These are phyloP conservation scores for Cephonodes hylas DNA, from an alignment of 2,888 invertebrate species.

Conservation along the genomic window DNA sequence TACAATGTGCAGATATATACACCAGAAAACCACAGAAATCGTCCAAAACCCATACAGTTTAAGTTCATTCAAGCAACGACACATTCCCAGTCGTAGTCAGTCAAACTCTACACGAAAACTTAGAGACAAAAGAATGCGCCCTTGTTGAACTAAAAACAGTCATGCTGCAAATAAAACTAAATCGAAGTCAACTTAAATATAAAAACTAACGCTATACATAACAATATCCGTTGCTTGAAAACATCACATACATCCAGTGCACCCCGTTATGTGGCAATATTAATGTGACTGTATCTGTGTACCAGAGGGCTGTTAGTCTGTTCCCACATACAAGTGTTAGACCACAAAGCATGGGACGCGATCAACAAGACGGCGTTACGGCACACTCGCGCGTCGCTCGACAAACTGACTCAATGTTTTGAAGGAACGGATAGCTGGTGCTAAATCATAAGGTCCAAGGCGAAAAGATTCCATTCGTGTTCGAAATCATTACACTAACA, in stretches of 20 bases:
- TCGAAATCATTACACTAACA: background rate
- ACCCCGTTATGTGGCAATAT: background rate
- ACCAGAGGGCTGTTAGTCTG: background rate
- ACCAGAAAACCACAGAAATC: conserved; percentile 9
- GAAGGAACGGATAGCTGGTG: background rate
- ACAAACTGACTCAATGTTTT: background rate
- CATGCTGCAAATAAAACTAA: conserved; percentile 10
- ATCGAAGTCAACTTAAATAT: background rate
- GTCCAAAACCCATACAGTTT: conserved; percentile 7
- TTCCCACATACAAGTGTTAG: background rate
- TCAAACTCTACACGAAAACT: background rate
- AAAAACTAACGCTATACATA: background rate
- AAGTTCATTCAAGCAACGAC: conserved; percentile 7
- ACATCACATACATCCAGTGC: background rate
- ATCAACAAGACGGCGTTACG: background rate
- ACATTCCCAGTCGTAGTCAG: conserved; percentile 9
- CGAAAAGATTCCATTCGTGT: background rate
- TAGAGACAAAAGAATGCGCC: conserved; percentile 5
- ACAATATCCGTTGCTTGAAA: conserved; percentile 4
- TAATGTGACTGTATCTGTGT: background rate
- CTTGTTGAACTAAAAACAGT: conserved; percentile 1
- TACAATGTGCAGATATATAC: conserved; percentile 9
- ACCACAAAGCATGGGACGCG: background rate
- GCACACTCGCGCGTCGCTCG: background rate
- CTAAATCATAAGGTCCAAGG: background rate